Percentiles rank a stretch among this genome's conserved stretches.
Conservation (phyloP, 64 coral and sea anemone genomes). For the Stichodactyla helianthus region DNA sequence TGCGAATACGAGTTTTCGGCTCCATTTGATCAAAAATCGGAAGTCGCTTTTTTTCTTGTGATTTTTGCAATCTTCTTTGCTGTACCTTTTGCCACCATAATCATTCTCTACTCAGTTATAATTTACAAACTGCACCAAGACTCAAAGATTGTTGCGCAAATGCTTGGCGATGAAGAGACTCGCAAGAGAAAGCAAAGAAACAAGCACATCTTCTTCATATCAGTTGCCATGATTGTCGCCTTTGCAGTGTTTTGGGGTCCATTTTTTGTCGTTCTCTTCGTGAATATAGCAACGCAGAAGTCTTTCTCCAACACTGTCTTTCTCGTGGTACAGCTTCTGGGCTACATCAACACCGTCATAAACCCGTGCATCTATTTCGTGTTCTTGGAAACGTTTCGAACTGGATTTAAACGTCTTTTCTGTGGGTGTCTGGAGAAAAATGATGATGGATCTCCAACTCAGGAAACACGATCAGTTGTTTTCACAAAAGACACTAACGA, state of each 20-base stretch:
- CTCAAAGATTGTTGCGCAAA: background rate
- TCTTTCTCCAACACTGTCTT: background rate
- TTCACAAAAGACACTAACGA: background rate
- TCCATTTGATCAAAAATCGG: background rate
- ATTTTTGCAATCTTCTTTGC: background rate
- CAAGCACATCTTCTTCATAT: background rate
- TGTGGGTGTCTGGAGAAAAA: background rate
- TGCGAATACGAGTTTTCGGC: background rate
- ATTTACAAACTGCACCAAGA: background rate
- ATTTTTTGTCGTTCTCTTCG: background rate
- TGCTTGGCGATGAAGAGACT: background rate
- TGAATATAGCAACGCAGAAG: background rate
- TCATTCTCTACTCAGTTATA: background rate
- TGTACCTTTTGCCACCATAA: background rate
- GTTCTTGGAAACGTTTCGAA: background rate
- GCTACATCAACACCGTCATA: background rate
- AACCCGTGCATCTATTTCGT: background rate
- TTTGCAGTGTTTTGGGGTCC: conserved; percentile 1
- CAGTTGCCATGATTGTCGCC: background rate
- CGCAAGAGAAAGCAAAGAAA: background rate
- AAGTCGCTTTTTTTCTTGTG: background rate
- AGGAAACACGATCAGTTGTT: background rate
- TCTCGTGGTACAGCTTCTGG: background rate
- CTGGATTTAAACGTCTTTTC: background rate
- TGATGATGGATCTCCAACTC: background rate